Evolutionary conservation across 2,888 invertebrate species (phyloP).

Genomic region (Marasmarcha lunaedactyla): DNA sequence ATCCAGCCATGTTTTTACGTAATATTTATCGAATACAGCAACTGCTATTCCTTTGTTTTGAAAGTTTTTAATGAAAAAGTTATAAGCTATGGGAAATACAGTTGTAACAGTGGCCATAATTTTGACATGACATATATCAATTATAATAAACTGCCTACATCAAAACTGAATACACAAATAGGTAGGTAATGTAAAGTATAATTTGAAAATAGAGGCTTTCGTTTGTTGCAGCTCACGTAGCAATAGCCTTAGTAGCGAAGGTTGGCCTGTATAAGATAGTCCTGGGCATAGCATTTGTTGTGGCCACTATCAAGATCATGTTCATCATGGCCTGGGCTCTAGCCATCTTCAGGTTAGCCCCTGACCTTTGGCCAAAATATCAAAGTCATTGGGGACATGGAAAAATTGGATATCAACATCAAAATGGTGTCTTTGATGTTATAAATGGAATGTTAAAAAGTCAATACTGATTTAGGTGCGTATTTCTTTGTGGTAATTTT

Average conservation of each 20-base stretch:
- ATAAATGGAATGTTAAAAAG: constrained; percentile 11
- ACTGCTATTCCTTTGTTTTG: too few species aligned
- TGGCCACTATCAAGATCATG: constrained; percentile 38
- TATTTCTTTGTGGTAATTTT: too few species aligned
- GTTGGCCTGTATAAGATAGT: constrained; percentile 48
- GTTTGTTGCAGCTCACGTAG: constrained; percentile 57
- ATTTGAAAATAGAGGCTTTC: too few species aligned
- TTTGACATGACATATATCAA: too few species aligned
- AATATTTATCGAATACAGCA: too few species aligned
- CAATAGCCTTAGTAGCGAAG: constrained; percentile 43
- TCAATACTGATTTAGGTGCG: constrained; percentile 6
- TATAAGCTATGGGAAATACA: too few species aligned
- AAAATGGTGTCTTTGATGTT: constrained; percentile 17
- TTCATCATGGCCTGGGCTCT: constrained; percentile 46
- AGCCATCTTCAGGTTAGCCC: constrained; percentile 41
- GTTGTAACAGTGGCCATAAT: too few species aligned
- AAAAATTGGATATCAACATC: constrained; percentile 1
- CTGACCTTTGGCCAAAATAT: constrained; percentile 36
- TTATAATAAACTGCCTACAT: too few species aligned
- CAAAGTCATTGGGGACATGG: constrained; percentile 17
- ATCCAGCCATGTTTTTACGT: too few species aligned
- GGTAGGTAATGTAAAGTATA: too few species aligned
- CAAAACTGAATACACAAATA: too few species aligned
- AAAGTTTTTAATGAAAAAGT: too few species aligned
- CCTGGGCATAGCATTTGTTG: constrained; percentile 36